Evolutionary conservation across 1,140 invertebrate species (phyloP).

Genomic region (Dendroctonus ponderosae): DNA sequence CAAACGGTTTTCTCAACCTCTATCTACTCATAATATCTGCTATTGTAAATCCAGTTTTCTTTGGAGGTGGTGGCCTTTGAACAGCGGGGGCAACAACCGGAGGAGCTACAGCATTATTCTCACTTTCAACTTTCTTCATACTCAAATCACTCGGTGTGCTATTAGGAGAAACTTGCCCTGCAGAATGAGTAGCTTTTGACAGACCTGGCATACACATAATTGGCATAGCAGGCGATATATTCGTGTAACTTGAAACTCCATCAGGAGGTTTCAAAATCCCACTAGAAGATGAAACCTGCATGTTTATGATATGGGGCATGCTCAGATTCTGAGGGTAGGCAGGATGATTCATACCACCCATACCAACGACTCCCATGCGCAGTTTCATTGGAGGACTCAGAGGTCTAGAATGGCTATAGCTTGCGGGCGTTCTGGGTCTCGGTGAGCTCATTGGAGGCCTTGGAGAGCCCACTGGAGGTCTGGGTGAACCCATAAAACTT

Average conservation of each 20-base stretch:
- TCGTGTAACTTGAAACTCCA: slow-evolving; percentile 10
- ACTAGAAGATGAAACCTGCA: slow-evolving; percentile 14
- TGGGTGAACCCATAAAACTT: slow-evolving; percentile 5
- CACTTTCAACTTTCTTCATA: slow-evolving; percentile 45
- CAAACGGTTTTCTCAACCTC: background rate
- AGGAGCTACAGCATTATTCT: slow-evolving; percentile 47
- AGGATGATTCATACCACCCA: slow-evolving; percentile 1
- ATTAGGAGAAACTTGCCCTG: slow-evolving; percentile 28
- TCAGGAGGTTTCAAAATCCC: slow-evolving; percentile 42
- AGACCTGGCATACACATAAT: slow-evolving; percentile 18
- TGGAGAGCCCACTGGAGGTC: slow-evolving; percentile 10
- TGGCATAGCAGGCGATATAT: slow-evolving; percentile 6
- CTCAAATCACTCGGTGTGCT: slow-evolving; percentile 48
- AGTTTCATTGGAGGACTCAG: slow-evolving; percentile 41
- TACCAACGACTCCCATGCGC: slow-evolving; percentile 31
- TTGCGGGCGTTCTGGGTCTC: slow-evolving; percentile 23
- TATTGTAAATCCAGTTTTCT: slow-evolving; percentile 69
- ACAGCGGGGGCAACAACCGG: slow-evolving; percentile 41
- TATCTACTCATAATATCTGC: slow-evolving; percentile 72
- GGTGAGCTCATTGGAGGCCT: slow-evolving; percentile 9
- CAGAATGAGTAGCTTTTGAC: slow-evolving; percentile 11
- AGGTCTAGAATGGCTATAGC: slow-evolving; percentile 19
- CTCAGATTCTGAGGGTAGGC: slow-evolving; percentile 25
- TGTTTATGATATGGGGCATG: slow-evolving; percentile 32
- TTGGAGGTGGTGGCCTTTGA: slow-evolving; percentile 52